phyloP scores from a whole-genome alignment of 2,888 invertebrate species.

The Auanema sp. region DNA sequence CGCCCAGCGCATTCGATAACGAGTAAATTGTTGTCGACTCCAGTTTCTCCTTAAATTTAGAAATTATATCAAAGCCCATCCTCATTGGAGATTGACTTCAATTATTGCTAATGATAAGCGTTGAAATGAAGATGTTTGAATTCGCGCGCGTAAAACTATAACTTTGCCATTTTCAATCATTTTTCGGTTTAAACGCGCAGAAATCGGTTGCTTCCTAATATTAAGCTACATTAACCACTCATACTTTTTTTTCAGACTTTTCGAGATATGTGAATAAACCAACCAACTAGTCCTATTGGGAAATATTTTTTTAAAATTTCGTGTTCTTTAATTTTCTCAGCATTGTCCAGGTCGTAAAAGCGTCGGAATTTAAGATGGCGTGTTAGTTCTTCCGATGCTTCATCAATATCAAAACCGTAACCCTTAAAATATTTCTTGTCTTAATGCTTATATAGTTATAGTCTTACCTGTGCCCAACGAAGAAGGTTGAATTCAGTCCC shows the following conservation, averaged over 20 bases:
- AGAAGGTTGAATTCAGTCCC: conserved; percentile 52
- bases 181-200: neutral
- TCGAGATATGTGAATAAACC: neutral
- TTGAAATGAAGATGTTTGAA: neutral
- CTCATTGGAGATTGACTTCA: no score
- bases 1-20: conserved; percentile 55
- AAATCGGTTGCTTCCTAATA: neutral
- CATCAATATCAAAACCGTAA: conserved; percentile 41
- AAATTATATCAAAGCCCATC: no score
- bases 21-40: conserved; percentile 43
- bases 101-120: neutral
- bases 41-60: conserved; percentile 41
- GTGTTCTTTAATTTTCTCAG: conserved; percentile 35
- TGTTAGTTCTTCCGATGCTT: conserved; percentile 37
- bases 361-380: conserved; percentile 46
- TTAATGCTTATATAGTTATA: conserved; percentile 10
- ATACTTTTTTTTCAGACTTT: neutral
- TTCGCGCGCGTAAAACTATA: neutral
- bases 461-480: conserved; percentile 46
- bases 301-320: conserved; percentile 49
- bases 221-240: neutral
- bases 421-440: conserved; percentile 19
- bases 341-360: conserved; percentile 45
- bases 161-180: neutral
- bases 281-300: conserved; percentile 51